These are phyloP conservation scores for Mormoops blainvillei DNA, from an alignment of 2,113 vertebrate species.

Conservation along the genomic window DNA sequence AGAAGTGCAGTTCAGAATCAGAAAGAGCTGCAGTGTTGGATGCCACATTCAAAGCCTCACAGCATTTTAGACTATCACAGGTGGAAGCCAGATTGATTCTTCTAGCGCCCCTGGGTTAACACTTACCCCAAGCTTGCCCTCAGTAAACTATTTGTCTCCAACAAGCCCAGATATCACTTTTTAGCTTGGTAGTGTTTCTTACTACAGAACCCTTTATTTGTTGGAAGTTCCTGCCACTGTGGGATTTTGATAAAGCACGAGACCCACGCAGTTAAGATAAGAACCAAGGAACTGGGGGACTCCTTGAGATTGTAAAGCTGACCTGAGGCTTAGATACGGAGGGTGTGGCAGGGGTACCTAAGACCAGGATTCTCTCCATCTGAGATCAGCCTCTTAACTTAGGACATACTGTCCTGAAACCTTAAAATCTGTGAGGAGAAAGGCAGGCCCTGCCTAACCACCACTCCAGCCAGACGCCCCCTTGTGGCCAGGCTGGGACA, in stretches of 20 bases:
- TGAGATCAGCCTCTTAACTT: not conserved
- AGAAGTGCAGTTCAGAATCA: not conserved
- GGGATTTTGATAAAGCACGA: not conserved
- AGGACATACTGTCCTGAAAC: not conserved
- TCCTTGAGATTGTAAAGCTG: not conserved
- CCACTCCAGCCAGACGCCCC: not conserved
- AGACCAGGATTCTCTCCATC: not conserved
- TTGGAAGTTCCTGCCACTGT: not conserved
- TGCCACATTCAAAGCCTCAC: not conserved
- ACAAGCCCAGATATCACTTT: not conserved
- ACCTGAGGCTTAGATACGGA: not conserved
- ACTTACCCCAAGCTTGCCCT: not conserved
- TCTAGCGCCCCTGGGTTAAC: not conserved
- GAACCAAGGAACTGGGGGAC: not conserved
- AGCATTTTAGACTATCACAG: not conserved
- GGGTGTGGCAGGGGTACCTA: not conserved
- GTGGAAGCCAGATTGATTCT: not conserved
- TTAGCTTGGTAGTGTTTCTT: not conserved
- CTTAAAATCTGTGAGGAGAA: not conserved
- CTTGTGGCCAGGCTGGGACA: not conserved
- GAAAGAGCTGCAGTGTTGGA: not conserved
- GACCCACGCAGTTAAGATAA: not conserved
- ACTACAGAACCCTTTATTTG: not conserved
- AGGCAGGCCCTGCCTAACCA: not conserved
- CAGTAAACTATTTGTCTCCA: not conserved